Base-by-base conservation (phyloP, 2,797 vertebrate genomes). In the Myotis planiceps region DNA sequence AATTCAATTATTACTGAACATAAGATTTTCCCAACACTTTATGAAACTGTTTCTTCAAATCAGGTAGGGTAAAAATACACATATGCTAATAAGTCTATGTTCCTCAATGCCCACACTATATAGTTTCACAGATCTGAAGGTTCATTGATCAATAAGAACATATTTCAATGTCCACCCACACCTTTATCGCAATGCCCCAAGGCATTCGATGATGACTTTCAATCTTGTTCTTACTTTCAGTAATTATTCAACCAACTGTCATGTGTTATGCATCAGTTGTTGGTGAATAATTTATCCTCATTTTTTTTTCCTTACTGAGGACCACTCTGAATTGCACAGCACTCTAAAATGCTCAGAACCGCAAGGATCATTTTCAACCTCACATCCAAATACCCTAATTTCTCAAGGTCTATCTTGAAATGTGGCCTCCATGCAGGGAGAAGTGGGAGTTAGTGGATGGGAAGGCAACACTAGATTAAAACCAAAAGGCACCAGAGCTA, bases 401-500 rank as follows among this genome's bases (percentile, higher is more conserved):
- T 88, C 80, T 95, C 37, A 88, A 49, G 95, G 85, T 34, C 69
- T 39, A 42, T 66, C 68, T 45, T 76, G 53, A 97, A 94, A 95
- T 71, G 69, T 60, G 55, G 83, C 45, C 92, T 97, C 93, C 47
- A 71, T 66, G 88, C 71, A 85, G 68, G 80, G 47, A n/a, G 94
- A 42, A 25, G 18, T 4, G n/a, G 18, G 90, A 63, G 27, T 0
- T 14, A 6, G n/a, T 71, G 25, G 32, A 23, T 47, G 80, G 88
- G 96, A 68, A 86, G 66, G 65, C 39, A 69, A 68, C 39, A 27
- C 29, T 27, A 89, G 74, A 91, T 7, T 88, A 92, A 71, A 71
- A 87, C 23, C 60, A 96, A 95, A 97, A 7, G 13, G 81, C 88
- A 96, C 72, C 95, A 84, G 97, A 96, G 86, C 29, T 5, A 25